Percentiles rank a stretch among this genome's conserved stretches.
These are phyloP conservation scores for Nomada lathburiana DNA, from an alignment of 2,888 invertebrate genomes.

Conservation along the genomic window DNA sequence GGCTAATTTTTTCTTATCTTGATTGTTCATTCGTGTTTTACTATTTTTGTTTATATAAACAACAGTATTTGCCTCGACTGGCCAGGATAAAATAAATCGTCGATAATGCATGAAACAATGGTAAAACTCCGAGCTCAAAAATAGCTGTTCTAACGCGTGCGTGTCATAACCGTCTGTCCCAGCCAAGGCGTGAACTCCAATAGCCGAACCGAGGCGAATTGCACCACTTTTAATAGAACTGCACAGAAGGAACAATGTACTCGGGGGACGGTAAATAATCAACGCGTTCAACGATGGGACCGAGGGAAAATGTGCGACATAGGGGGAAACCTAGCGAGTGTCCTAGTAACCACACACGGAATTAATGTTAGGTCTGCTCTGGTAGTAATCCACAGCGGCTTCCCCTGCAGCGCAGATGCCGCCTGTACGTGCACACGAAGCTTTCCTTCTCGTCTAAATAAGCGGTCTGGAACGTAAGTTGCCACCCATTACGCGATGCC, in stretches of 20 bases:
- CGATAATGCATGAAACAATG: too few relatives aligned
- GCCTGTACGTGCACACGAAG: slow-evolving; percentile 49
- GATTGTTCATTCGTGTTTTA: too few relatives aligned
- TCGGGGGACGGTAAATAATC: neutral
- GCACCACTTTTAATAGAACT: neutral
- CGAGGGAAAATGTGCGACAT: slow-evolving; percentile 31
- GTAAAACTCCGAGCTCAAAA: too few relatives aligned
- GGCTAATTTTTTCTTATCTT: too few relatives aligned
- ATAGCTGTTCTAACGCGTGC: too few relatives aligned
- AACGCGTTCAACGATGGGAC: neutral
- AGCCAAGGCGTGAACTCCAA: too few relatives aligned
- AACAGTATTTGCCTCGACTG: too few relatives aligned
- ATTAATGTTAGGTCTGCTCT: slow-evolving; percentile 79
- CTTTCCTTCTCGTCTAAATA: slow-evolving; percentile 69
- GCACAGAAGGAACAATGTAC: neutral
- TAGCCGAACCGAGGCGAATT: too few relatives aligned
- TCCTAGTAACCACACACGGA: slow-evolving; percentile 77
- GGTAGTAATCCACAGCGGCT: slow-evolving; percentile 67
- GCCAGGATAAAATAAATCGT: too few relatives aligned
- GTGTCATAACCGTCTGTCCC: too few relatives aligned
- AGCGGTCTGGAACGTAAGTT: slow-evolving; percentile 58
- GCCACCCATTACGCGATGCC: slow-evolving; percentile 19
- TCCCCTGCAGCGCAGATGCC: slow-evolving; percentile 49
- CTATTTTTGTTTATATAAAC: too few relatives aligned
- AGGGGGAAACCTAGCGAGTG: slow-evolving; percentile 76